phyloP scores from a whole-genome alignment of 2,113 vertebrate species.

The Rhagologus leucostigma region DNA sequence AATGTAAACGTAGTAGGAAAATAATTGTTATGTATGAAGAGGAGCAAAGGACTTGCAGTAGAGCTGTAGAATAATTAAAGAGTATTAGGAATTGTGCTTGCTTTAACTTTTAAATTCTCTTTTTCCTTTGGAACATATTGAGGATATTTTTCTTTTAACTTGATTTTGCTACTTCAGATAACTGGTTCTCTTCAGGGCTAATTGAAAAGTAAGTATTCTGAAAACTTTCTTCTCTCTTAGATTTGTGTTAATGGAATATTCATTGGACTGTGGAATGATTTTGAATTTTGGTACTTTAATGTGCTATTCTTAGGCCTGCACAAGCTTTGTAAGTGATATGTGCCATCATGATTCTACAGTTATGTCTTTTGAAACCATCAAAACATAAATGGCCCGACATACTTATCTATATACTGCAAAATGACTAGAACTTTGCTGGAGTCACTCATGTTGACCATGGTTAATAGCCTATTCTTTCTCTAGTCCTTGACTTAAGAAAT shows the following conservation, averaged over 20 bases:
- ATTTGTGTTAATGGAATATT: not conserved
- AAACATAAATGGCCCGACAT: not conserved
- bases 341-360: not conserved
- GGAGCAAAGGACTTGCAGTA: not conserved
- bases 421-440: not conserved
- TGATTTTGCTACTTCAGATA: not conserved
- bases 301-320: not conserved
- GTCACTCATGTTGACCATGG: not conserved
- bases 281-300: not conserved
- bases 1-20: not conserved
- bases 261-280: not conserved
- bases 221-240: not conserved
- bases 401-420: not conserved
- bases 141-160: not conserved
- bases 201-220: not conserved
- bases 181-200: not conserved
- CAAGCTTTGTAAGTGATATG: not conserved
- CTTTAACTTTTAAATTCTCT: not conserved
- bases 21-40: not conserved
- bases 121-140: not conserved
- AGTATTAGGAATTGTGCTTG: not conserved
- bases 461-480: not conserved
- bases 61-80: not conserved
- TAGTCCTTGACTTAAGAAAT: not conserved
- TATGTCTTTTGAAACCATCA: not conserved